Evolutionary conservation across 2,113 vertebrate genomes (phyloP).

Genomic region (Vombatus ursinus): DNA sequence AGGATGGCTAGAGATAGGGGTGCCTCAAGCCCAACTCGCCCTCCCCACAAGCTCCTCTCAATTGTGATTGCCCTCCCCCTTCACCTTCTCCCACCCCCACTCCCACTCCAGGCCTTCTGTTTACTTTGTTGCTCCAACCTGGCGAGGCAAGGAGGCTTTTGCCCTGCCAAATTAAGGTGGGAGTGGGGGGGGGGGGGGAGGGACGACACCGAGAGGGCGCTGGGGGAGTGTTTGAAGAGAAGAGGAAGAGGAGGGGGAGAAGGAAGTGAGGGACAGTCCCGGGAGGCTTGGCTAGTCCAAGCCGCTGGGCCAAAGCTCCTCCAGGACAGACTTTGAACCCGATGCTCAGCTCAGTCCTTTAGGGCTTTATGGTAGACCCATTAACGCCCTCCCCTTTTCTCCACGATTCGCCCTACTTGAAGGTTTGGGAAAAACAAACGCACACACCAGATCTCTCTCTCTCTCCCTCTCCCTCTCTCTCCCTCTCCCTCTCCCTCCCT

Average conservation of each 20-base stretch:
- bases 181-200: conserved; percentile 26
- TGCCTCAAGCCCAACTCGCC: not conserved
- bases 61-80: not conserved
- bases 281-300: conserved; percentile 57
- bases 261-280: conserved; percentile 45
- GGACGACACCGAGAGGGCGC: conserved; percentile 31
- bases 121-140: conserved; percentile 66
- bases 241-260: conserved; percentile 43
- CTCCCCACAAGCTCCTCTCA: not conserved
- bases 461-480: not conserved
- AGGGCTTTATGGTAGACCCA: conserved; percentile 53
- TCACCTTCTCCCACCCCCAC: conserved; percentile 47
- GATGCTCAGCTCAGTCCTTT: conserved; percentile 53
- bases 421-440: conserved; percentile 15
- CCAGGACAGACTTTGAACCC: conserved; percentile 72
- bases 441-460: not conserved
- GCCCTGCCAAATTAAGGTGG: conserved; percentile 46
- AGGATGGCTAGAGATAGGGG: not conserved
- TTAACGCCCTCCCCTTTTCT: conserved; percentile 37
- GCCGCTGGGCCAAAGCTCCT: not conserved
- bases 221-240: conserved; percentile 8
- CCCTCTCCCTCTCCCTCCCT: not conserved
- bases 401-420: conserved; percentile 41
- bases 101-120: conserved; percentile 31
- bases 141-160: conserved; percentile 72